These are phyloP conservation scores for Tenthredo livida DNA, from an alignment of 2,888 invertebrate genomes.

Conservation along the genomic window DNA sequence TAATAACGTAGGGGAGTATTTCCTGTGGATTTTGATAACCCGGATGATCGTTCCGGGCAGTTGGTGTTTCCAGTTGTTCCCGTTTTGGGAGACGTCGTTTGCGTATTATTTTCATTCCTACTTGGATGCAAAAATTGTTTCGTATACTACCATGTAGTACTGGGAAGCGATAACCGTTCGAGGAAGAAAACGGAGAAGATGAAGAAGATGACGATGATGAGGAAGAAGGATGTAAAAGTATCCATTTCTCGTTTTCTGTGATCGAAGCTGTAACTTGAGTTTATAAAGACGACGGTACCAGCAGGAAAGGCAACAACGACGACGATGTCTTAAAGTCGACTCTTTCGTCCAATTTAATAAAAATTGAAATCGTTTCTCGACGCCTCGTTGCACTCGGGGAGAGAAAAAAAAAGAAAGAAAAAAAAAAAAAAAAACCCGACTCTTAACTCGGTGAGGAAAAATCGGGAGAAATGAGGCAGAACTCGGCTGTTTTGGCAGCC, in stretches of 20 bases:
- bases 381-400: neutral
- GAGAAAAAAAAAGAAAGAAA: neutral
- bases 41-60: conserved; percentile 12
- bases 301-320: neutral
- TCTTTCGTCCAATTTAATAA: conserved; percentile 17
- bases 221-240: neutral
- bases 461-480: conserved; percentile 23
- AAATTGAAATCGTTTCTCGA: conserved; percentile 10
- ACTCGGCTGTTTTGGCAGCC: conserved; percentile 37
- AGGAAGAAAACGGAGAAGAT: too few relatives aligned
- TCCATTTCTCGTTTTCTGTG: neutral
- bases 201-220: too few relatives aligned
- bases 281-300: neutral
- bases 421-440: neutral
- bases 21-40: neutral
- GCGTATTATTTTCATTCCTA: neutral
- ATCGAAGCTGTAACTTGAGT: neutral
- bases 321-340: neutral
- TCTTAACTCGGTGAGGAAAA: neutral
- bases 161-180: too few relatives aligned
- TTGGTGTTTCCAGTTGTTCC: neutral
- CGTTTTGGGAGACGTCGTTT: neutral
- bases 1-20: neutral
- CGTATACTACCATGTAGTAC: too few relatives aligned
- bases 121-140: neutral